A percentile compares a stretch with the other conserved stretches of the same genome.
phyloP scores from a whole-genome alignment of 2,113 vertebrate genomes.

The Myrmecophaga tridactyla region DNA sequence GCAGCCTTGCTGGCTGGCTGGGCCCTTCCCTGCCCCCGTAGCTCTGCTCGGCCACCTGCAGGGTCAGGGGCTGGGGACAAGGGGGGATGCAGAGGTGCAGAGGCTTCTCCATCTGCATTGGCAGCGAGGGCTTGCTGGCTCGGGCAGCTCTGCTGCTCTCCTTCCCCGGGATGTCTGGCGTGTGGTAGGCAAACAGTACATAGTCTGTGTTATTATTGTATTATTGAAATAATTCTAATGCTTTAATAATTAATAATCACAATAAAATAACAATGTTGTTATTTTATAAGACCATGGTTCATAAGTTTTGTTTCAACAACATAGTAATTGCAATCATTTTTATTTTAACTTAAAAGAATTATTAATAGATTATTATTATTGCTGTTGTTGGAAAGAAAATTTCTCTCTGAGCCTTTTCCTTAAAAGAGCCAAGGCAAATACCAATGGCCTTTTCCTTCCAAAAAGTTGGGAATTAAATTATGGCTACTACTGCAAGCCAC shows the following conservation, averaged over 20 bases:
- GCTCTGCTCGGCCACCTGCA: background rate
- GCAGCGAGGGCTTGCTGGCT: no score
- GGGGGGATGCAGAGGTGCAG: fast-evolving
- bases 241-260: no score
- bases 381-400: background rate
- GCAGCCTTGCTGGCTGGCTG: no score
- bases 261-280: no score
- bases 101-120: background rate
- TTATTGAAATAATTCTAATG: background rate
- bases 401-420: background rate
- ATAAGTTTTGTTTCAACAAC: no score
- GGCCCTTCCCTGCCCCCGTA: background rate
- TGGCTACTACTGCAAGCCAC: background rate
- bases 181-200: fast-evolving
- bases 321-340: no score
- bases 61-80: fast-evolving
- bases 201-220: fast-evolving
- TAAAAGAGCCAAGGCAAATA: background rate
- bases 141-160: fast-evolving
- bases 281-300: no score
- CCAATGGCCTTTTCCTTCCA: background rate
- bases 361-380: background rate
- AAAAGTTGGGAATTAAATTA: background rate
- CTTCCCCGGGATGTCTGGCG: fast-evolving
- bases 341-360: no score